A percentile compares a stretch with the other conserved stretches of the same genome.
Evolutionary conservation across 2,797 vertebrate genomes (phyloP).

Genomic region (Cygnus olor): DNA sequence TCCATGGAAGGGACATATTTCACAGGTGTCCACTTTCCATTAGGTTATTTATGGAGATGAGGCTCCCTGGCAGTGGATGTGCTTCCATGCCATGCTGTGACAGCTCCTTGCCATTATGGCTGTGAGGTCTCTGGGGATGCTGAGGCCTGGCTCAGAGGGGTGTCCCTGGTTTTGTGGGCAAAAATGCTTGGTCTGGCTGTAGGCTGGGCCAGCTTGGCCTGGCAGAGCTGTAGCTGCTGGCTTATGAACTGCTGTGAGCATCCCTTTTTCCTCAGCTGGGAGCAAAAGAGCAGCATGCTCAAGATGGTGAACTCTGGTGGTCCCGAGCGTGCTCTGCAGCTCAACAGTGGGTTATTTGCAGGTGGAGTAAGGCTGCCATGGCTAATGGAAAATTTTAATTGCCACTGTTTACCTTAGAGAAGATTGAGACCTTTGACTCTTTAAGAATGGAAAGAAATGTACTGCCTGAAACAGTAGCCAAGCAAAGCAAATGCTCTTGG

Average conservation of each 20-base stretch:
- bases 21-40: rapidly evolving
- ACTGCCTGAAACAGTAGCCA: background rate
- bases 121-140: background rate
- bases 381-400: background rate
- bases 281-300: background rate
- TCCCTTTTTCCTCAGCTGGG: background rate
- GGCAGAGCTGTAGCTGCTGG: background rate
- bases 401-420: background rate
- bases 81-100: rapidly evolving
- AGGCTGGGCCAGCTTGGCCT: background rate
- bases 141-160: rapidly evolving
- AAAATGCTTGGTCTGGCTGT: rapidly evolving
- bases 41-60: rapidly evolving
- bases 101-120: background rate
- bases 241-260: rapidly evolving
- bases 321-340: background rate
- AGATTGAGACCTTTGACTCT: background rate
- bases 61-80: background rate
- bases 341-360: background rate
- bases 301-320: background rate
- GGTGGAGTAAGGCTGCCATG: background rate
- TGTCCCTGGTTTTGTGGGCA: background rate
- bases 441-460: background rate
- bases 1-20: background rate
- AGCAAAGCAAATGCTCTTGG: background rate